Evolutionary conservation across 2,888 invertebrate genomes (phyloP), one percentile per base, ranked within the genome.

Genomic region (Galerucella nymphaeae): DNA sequence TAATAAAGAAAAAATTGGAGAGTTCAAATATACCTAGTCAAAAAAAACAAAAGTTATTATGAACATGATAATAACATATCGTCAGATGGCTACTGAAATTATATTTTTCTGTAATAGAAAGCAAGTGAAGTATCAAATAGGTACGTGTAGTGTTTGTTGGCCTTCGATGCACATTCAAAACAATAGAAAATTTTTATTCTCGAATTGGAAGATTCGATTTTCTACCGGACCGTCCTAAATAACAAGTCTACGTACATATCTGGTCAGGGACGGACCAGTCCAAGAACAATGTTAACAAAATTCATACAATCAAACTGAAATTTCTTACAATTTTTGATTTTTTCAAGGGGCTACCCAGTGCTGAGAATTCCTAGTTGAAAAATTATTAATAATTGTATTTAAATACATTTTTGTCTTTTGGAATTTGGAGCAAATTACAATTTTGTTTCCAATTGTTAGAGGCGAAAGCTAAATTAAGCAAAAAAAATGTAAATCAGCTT

Each of bases 121-220:
- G 70, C 57, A 63, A 70, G 45, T 63, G 59, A 59, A 67, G 59
- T 50, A 61, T 42, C 20, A 42, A 62, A 18, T 42, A 62, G 50
- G 30, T 23, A n/a, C n/a, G 23, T 50, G 11, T 38, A 38, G n/a
- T 30, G 42, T 23, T 58, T 45, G 66, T 48, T 30, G 41, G 66
- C 45, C 58, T 48, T 62, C 61, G 59, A 67, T 67, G 67, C 50
- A 67, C 67, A 67, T 61, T 67, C 59, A 57, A 62, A 70, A 70
- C 70, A 70, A 70, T 70, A 70, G 70, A 70, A 70, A 70, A 70
- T 70, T 63, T 59, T 70, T 45, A 70, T 70, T 69, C 69, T 69
- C 50, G 16, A 70, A 53, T 70, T 63, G 70, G 70, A 70, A 70
- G 70, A 63, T 69, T 41, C 41, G 11, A 63, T 64, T 64, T 63